Evolutionary conservation across 53 echinoderm and acorn worm species (phyloP).

Genomic region (Pentamera pediparva): DNA sequence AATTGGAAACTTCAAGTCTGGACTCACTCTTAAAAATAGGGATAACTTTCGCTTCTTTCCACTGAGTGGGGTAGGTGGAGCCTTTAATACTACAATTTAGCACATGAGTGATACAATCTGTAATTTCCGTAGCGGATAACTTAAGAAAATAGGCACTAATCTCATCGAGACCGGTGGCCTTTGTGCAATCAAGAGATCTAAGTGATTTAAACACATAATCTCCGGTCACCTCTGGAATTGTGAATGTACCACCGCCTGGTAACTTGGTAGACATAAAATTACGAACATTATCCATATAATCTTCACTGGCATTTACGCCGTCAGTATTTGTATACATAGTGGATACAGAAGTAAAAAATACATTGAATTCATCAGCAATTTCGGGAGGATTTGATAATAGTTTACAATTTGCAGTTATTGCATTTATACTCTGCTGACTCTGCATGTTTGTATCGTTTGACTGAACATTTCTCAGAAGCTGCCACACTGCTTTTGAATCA

Average conservation of each 20-base stretch:
- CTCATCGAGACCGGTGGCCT: constrained; percentile 2
- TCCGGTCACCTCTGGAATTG: not conserved
- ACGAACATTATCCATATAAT: not conserved
- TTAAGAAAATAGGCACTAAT: not conserved
- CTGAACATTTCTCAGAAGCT: not conserved
- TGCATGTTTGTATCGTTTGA: not conserved
- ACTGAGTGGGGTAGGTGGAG: not conserved
- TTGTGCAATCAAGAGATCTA: not conserved
- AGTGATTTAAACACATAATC: not conserved
- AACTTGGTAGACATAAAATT: not conserved
- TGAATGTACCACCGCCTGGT: not conserved
- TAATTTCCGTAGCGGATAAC: not conserved
- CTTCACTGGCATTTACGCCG: not conserved
- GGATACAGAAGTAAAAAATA: not conserved
- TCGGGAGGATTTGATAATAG: not conserved
- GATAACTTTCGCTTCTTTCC: constrained; percentile 8
- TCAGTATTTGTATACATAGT: not conserved
- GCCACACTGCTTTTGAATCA: not conserved
- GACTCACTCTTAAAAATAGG: not conserved
- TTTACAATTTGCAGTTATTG: not conserved
- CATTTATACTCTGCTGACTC: not conserved
- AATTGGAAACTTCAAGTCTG: constrained; percentile 2
- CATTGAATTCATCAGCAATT: no score
- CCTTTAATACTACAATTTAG: not conserved
- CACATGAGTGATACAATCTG: not conserved